Percentiles rank a stretch among this genome's conserved stretches.
These are phyloP conservation scores for Calcarius lapponicus DNA, from an alignment of 2,797 vertebrate genomes.

Conservation along the genomic window DNA sequence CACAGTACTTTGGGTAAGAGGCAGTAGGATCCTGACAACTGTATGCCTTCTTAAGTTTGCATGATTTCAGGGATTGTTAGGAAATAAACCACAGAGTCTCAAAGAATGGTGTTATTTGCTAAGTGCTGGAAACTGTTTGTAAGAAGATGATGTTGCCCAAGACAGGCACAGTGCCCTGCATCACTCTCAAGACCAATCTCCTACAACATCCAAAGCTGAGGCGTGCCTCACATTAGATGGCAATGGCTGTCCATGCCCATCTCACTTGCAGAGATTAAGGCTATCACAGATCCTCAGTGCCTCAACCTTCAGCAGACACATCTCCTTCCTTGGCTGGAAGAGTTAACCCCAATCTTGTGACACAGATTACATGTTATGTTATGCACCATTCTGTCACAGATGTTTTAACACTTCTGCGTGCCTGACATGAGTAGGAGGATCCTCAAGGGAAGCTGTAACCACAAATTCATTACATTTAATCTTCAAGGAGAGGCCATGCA, in stretches of 20 bases:
- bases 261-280: not conserved
- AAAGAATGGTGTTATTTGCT: not conserved
- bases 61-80: not conserved
- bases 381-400: not conserved
- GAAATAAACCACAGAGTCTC: not conserved
- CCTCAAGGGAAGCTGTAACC: conserved; percentile 33
- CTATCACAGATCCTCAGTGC: not conserved
- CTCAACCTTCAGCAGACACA: not conserved
- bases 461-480: conserved; percentile 22
- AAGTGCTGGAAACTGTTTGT: not conserved
- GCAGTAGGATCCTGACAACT: not conserved
- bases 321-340: not conserved
- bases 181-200: not conserved
- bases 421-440: conserved; percentile 24
- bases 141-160: not conserved
- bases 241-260: not conserved
- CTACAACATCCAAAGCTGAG: not conserved
- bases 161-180: accelerated
- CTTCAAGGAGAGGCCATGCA: conserved; percentile 16
- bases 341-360: not conserved
- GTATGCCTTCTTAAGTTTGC: not conserved
- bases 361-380: not conserved
- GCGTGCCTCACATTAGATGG: accelerated
- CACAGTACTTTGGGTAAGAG: not conserved
- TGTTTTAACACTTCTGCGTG: conserved; percentile 7